Percentiles rank a stretch among this genome's conserved stretches.
These are phyloP conservation scores for Scolanthus callimorphus DNA, from an alignment of 92 coral and sea anemone species.

Conservation along the genomic window DNA sequence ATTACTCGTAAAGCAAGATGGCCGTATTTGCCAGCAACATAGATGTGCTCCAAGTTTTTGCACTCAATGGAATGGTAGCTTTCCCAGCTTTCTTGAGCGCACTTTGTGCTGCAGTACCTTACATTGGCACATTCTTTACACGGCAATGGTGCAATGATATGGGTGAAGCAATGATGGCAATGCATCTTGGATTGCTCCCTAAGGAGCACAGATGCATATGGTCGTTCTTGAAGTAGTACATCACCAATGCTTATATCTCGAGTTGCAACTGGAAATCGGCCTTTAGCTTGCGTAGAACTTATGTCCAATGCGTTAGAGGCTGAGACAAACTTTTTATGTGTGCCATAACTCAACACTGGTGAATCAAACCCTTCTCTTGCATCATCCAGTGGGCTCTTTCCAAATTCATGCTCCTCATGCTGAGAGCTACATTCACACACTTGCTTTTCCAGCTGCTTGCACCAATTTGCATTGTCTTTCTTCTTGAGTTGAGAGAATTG, in stretches of 20 bases:
- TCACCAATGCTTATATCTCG: slow-evolving; percentile 83
- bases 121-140: slow-evolving; percentile 82
- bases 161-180: slow-evolving; percentile 78
- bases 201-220: slow-evolving; percentile 91
- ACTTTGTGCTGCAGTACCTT: slow-evolving; percentile 64
- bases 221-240: slow-evolving; percentile 76
- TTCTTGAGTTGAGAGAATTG: slow-evolving; percentile 49
- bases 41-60: slow-evolving; percentile 64
- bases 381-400: neutral
- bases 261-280: slow-evolving; percentile 77
- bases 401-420: neutral
- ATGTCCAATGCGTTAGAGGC: slow-evolving; percentile 65
- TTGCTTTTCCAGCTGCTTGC: slow-evolving; percentile 56
- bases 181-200: slow-evolving; percentile 60
- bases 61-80: slow-evolving; percentile 77
- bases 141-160: slow-evolving; percentile 58
- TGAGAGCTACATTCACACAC: slow-evolving; percentile 11
- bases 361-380: slow-evolving; percentile 13
- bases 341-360: slow-evolving; percentile 32
- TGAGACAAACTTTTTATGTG: slow-evolving; percentile 37
- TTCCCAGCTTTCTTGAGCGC: slow-evolving; percentile 78
- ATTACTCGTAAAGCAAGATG: slow-evolving; percentile 88
- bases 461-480: slow-evolving; percentile 46
- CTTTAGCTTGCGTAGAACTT: slow-evolving; percentile 20
- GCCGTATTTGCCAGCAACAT: slow-evolving; percentile 67